Base-by-base conservation (phyloP, 2,113 vertebrate genomes). In the Callospermophilus lateralis region DNA sequence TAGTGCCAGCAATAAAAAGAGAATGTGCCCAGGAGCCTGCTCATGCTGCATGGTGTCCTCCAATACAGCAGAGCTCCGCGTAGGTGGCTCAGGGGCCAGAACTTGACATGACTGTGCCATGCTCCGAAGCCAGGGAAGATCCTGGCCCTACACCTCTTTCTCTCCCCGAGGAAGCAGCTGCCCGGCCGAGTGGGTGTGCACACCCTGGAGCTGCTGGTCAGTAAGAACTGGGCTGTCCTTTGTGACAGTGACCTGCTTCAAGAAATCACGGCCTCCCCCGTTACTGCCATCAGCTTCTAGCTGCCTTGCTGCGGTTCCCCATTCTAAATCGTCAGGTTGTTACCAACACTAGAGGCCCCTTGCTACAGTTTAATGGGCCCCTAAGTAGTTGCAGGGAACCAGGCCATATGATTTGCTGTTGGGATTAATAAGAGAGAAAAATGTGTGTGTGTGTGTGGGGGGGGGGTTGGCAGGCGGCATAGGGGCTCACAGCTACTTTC, bases 1-100 rank as follows among this genome's bases (percentile, higher is more conserved):
- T 89, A 93, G 87, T 34, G 39, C 53, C 42, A 88, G 89, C 73
- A 91, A 93, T 95, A 87, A 97, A n/a, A 87, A 24, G 15, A 7
- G 58, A 53, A 10, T 1, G 0, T 3, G 30, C 22, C 28, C 8
- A 19, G 42, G 70, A 68, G 45, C 3, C 32, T 0, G 0, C 8
- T 22, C 2, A 67, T 0, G 17, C 20, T 34, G 26, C 17, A 8
- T 0, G 1, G 32, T 24, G 6, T 16, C 17, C 16, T 3, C 19
- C 65, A 58, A 39, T 8, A 12, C 15, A 39, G 45, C 12, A 63
- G 39, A 2, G 16, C 16, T 22, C 32, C 32, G 0, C 2, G 1
- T 0, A 17, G 42, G 42, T 45, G 61, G 42, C 24, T 63, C 67
- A 15, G 67, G 34, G 34, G 26, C 34, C 53, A 61, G 34, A 37